Conservation (phyloP, 2,113 vertebrate genomes). For the Rhinoptilus africanus region DNA sequence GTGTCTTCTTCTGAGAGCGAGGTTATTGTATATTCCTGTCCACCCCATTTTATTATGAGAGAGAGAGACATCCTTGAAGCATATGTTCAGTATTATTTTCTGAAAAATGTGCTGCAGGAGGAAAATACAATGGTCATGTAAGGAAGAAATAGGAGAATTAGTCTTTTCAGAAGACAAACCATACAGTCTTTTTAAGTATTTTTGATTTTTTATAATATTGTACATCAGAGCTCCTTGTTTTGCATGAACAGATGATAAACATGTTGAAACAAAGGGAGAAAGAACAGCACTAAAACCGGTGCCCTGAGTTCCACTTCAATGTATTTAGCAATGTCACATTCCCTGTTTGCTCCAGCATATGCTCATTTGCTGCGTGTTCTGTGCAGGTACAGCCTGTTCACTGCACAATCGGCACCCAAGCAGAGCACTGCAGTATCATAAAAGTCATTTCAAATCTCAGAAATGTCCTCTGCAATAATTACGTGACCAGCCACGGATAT, state of each 20-base stretch:
- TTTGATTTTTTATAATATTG: not conserved
- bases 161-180: not conserved
- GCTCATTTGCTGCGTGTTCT: not conserved
- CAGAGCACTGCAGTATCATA: slow-evolving; percentile 13
- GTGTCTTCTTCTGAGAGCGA: slow-evolving; percentile 96
- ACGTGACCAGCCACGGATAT: not conserved
- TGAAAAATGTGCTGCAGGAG: slow-evolving; percentile 47
- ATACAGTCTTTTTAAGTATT: not conserved
- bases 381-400: slow-evolving; percentile 37
- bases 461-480: slow-evolving; percentile 17
- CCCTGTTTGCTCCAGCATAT: not conserved
- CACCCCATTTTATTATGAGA: slow-evolving; percentile 98
- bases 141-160: not conserved
- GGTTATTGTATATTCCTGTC: slow-evolving; percentile 95
- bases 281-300: not conserved
- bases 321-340: slow-evolving; percentile 10
- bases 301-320: not conserved
- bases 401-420: not conserved
- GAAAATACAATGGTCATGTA: not conserved
- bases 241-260: not conserved
- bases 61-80: slow-evolving; percentile 90
- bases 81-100: slow-evolving; percentile 57
- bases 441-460: not conserved
- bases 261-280: not conserved
- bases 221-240: not conserved